Evolutionary conservation across 1,140 invertebrate species (phyloP), one percentile per base, ranked within the genome.

Genomic region (Ctenoplectra terminalis): DNA sequence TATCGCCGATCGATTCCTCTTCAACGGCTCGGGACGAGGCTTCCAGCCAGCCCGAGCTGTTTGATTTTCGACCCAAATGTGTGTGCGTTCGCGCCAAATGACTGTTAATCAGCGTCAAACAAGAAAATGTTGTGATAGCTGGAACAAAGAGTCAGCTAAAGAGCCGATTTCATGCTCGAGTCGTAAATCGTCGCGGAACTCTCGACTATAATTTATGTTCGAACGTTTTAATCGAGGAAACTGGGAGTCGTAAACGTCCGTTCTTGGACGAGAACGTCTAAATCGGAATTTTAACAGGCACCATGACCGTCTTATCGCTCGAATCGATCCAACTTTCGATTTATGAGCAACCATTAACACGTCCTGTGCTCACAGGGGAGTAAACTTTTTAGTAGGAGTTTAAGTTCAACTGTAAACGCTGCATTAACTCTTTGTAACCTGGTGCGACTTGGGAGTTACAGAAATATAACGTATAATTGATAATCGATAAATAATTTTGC

Each of bases 51-150:
- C 34, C 31, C 11, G 11, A 17, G n/a, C 37, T 46, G 46, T 85
- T 86, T 74, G 52, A 81, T 85, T 85, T 83, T 58, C 69, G 52
- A 60, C 8, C 20, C 4, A 7, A 26, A 17, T 17, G 13, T 15
- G 8, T 48, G 46, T 54, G 52, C 61, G 34, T 13, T 4, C 23
- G 6, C 9, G 9, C 40, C 40, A 40, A 40, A 40, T 9, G 40
- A 40, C 40, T 4, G 40, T 5, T 4, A 40, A 40, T 9, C 40
- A n/a, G 40, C 40, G 40, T 40, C 4, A 40, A 9, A 4, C 40
- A 9, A n/a, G n/a, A n/a, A n/a, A n/a, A n/a, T 26, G 3, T 11
- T 26, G 23, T n/a, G 13, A 54, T 23, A 54, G 5, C 5, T 26
- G 23, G 15, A 58, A 31, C 5, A n/a, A n/a, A 31, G 56, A 56